phyloP scores from a whole-genome alignment of 2,888 invertebrate species.

The Halictus quadricinctus region DNA sequence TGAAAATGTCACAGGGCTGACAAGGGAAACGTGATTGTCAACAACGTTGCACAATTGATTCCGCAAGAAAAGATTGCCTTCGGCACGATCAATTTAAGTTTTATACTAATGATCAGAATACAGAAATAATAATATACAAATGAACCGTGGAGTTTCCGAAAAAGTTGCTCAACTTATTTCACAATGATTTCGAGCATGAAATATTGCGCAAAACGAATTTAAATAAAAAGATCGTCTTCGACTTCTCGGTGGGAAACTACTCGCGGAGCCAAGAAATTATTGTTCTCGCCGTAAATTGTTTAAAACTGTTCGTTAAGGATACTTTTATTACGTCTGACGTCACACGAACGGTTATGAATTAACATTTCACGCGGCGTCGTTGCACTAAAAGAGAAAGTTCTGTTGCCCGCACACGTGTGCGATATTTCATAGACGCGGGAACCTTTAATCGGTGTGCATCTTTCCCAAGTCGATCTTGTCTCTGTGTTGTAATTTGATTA shows the following conservation, averaged over 20 bases:
- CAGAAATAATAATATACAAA: no score
- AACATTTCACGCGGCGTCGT: neutral
- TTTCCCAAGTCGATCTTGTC: neutral
- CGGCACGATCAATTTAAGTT: no score
- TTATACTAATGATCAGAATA: no score
- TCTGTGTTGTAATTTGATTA: neutral
- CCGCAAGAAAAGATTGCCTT: neutral
- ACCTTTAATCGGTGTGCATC: neutral
- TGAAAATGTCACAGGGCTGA: no score
- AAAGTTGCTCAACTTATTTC: neutral
- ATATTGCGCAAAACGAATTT: neutral
- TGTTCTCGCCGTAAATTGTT: neutral
- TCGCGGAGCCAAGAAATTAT: neutral
- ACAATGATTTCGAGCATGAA: neutral
- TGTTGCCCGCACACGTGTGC: neutral
- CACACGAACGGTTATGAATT: neutral
- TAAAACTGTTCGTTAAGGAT: neutral
- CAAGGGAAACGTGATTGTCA: no score
- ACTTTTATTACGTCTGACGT: neutral
- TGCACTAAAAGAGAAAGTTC: conserved; percentile 36
- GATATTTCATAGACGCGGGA: neutral
- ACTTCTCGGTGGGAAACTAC: neutral
- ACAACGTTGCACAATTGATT: no score
- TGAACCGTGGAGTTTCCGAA: no score
- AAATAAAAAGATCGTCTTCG: neutral